A percentile compares a stretch with the other conserved stretches of the same genome.
phyloP scores from a whole-genome alignment of 2,888 invertebrate species.

The Macrosiphum euphorbiae region DNA sequence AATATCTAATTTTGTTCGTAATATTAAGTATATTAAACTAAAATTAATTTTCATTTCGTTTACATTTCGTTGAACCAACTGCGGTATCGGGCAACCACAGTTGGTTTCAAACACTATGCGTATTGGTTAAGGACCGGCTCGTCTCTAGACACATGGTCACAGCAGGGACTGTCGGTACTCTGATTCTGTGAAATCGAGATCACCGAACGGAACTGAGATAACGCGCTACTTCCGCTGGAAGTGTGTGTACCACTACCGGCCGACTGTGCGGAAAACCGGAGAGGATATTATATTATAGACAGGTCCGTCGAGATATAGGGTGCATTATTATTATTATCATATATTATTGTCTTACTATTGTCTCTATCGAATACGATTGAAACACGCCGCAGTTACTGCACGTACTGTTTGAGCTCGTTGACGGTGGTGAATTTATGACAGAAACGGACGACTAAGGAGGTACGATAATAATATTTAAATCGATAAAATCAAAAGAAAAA shows the following conservation, averaged over 20 bases:
- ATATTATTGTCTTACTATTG: not conserved
- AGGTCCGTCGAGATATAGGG: not conserved
- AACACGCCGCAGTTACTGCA: not conserved
- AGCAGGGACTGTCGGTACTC: too few relatives aligned
- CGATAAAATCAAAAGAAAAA: not conserved
- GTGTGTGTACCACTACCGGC: not conserved
- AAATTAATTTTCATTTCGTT: not conserved
- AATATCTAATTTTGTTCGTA: not conserved
- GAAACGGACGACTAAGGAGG: not conserved
- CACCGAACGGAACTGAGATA: constrained; percentile 13
- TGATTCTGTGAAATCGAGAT: not conserved
- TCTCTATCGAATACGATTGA: not conserved
- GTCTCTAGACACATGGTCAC: not conserved
- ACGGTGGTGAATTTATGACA: not conserved
- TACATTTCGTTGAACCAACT: not conserved
- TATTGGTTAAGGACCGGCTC: not conserved
- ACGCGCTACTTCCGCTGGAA: not conserved
- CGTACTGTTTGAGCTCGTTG: not conserved
- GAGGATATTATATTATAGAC: not conserved
- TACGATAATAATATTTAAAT: not conserved
- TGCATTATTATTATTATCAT: not conserved
- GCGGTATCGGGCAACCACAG: not conserved
- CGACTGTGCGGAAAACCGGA: not conserved
- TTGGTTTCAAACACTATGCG: not conserved
- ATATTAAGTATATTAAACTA: not conserved